A percentile compares a stretch with the other conserved stretches of the same genome.
Evolutionary conservation across 2,113 vertebrate genomes (phyloP).

Genomic region (Syrrhaptes paradoxus): DNA sequence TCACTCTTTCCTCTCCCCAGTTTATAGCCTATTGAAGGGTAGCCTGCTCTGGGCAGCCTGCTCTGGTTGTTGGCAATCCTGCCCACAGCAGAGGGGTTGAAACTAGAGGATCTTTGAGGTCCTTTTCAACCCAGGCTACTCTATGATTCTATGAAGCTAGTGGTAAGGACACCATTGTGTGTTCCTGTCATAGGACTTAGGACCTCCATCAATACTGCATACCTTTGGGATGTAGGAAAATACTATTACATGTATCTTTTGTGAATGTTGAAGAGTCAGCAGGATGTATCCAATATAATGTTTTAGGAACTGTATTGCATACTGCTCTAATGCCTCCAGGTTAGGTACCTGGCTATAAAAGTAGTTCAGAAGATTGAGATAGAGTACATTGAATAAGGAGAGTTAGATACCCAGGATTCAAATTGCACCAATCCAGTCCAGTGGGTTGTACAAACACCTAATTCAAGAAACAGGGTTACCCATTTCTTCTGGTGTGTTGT

Average conservation of each 20-base stretch:
- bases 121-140: too few relatives aligned
- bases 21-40: not conserved
- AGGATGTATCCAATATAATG: not conserved
- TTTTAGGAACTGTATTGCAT: not conserved
- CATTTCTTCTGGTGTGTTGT: not conserved
- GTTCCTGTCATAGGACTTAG: not conserved
- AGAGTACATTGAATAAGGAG: not conserved
- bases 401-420: not conserved
- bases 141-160: not conserved
- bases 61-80: too few relatives aligned
- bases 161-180: not conserved
- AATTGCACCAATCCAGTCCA: not conserved
- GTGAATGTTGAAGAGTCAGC: not conserved
- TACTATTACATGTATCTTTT: not conserved
- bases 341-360: not conserved
- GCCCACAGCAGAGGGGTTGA: too few relatives aligned
- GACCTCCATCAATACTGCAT: not conserved
- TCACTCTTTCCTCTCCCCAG: not conserved
- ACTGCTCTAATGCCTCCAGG: not conserved
- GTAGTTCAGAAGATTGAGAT: not conserved
- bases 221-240: not conserved
- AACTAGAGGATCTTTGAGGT: too few relatives aligned
- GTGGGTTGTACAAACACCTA: not conserved
- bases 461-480: not conserved
- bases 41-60: too few relatives aligned